phyloP scores from a whole-genome alignment of 1,140 invertebrate genomes.

The Coboldia fuscipes region DNA sequence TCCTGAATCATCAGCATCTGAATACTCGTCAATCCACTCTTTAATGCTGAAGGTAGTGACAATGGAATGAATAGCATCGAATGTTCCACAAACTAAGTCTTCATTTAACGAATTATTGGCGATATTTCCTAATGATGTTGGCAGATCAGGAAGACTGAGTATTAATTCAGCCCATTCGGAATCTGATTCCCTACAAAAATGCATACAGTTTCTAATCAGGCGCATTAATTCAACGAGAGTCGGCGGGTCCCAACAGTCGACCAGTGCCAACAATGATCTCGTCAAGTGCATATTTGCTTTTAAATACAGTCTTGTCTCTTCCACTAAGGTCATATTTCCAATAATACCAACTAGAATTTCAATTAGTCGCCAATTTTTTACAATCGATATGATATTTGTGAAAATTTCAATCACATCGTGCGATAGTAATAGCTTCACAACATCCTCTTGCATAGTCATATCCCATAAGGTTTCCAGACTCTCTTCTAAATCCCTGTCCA shows the following conservation, averaged over 20 bases:
- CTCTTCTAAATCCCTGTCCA: too few species aligned
- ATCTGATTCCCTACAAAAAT: too few species aligned
- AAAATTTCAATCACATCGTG: constrained; percentile 36
- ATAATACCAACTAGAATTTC: constrained; percentile 53
- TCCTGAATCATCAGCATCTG: too few species aligned
- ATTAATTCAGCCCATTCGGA: too few species aligned
- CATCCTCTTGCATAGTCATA: constrained; percentile 48
- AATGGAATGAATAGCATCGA: too few species aligned
- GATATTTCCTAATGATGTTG: too few species aligned
- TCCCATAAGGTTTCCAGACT: constrained; percentile 58
- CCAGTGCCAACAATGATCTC: constrained; percentile 26
- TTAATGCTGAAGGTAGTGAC: too few species aligned
- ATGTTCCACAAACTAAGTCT: too few species aligned
- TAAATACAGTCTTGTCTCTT: constrained; percentile 23
- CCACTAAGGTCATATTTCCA: constrained; percentile 43
- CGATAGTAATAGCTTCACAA: constrained; percentile 39
- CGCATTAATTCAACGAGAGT: constrained; percentile 43
- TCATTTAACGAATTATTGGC: too few species aligned
- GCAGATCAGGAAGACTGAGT: too few species aligned
- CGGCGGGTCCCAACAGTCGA: constrained; percentile 33
- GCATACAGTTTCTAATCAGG: too few species aligned
- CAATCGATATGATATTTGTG: constrained; percentile 22
- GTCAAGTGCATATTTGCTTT: constrained; percentile 21
- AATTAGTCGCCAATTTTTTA: constrained; percentile 29
- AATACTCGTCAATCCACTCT: too few species aligned